Percentiles rank a stretch among this genome's conserved stretches.
phyloP scores from a whole-genome alignment of 1,140 invertebrate species.

The Trichoplusia ni region DNA sequence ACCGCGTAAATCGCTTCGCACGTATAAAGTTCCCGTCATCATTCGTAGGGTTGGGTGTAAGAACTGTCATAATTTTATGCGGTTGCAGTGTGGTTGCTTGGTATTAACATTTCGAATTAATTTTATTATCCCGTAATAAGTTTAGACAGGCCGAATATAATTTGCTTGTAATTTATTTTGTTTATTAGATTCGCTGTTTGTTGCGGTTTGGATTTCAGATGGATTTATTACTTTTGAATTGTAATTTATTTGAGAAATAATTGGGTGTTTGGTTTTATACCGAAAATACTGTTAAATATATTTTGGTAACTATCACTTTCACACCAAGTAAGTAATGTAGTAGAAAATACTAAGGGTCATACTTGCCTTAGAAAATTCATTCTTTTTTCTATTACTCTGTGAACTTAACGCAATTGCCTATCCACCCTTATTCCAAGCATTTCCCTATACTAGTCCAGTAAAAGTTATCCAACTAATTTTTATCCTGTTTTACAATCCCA shows the following conservation, averaged over 20 bases:
- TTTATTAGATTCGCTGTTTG: neutral
- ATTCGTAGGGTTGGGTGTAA: slow-evolving; percentile 18
- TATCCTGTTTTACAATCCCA: too few species aligned
- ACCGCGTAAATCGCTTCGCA: slow-evolving; percentile 45
- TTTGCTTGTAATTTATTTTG: neutral
- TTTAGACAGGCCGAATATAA: slow-evolving; percentile 1
- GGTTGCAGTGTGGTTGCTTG: slow-evolving; percentile 2
- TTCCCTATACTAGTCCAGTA: too few species aligned
- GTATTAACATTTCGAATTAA: slow-evolving; percentile 22
- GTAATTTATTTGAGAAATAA: neutral
- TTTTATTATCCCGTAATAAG: slow-evolving; percentile 14
- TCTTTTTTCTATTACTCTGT: too few species aligned
- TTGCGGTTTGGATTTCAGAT: too few species aligned
- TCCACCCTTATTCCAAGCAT: too few species aligned
- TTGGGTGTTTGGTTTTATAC: neutral
- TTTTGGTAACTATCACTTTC: too few species aligned
- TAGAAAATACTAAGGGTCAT: too few species aligned
- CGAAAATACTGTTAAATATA: neutral
- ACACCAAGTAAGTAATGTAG: too few species aligned
- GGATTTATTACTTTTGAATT: too few species aligned
- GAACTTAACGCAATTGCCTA: too few species aligned
- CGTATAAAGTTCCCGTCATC: slow-evolving; percentile 25
- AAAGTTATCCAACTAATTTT: too few species aligned
- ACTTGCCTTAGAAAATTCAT: too few species aligned
- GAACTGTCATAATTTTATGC: slow-evolving; percentile 30